Conservation (phyloP, 2,888 invertebrate genomes). For the Syrphus vitripennis region DNA sequence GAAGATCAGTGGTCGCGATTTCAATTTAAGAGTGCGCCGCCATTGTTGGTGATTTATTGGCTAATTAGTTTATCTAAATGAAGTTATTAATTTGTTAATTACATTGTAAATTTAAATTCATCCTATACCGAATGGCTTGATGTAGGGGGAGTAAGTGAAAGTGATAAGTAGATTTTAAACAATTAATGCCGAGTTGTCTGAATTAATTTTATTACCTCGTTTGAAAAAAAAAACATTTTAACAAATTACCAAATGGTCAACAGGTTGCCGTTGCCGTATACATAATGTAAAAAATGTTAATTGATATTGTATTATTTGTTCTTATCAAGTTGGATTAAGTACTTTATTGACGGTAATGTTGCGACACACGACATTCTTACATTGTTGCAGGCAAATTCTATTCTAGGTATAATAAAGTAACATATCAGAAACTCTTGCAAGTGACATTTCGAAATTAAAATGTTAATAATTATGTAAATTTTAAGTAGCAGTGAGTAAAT, state of each 20-base stretch:
- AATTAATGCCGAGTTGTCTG: neutral
- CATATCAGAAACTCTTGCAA: neutral
- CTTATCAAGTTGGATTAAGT: neutral
- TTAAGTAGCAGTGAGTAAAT: neutral
- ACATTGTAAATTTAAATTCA: slow-evolving; percentile 30
- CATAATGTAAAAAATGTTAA: slow-evolving; percentile 12
- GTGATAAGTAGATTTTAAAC: neutral
- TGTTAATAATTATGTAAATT: neutral
- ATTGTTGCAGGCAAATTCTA: neutral
- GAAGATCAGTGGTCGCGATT: neutral
- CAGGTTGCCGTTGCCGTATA: neutral
- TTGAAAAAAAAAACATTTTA: neutral
- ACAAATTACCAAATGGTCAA: neutral
- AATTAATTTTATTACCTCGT: slow-evolving; percentile 12
- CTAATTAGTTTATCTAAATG: slow-evolving; percentile 41
- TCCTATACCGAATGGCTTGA: neutral
- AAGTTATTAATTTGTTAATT: slow-evolving; percentile 55
- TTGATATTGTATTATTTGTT: neutral
- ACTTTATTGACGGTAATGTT: neutral
- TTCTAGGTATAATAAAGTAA: neutral
- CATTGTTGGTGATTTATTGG: slow-evolving; percentile 10
- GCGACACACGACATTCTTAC: neutral
- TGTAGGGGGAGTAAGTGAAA: slow-evolving; percentile 27
- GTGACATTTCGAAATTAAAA: neutral
- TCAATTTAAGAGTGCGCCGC: slow-evolving; percentile 29